Evolutionary conservation across 2,113 vertebrate species (phyloP).

Genomic region (Aix galericulata): DNA sequence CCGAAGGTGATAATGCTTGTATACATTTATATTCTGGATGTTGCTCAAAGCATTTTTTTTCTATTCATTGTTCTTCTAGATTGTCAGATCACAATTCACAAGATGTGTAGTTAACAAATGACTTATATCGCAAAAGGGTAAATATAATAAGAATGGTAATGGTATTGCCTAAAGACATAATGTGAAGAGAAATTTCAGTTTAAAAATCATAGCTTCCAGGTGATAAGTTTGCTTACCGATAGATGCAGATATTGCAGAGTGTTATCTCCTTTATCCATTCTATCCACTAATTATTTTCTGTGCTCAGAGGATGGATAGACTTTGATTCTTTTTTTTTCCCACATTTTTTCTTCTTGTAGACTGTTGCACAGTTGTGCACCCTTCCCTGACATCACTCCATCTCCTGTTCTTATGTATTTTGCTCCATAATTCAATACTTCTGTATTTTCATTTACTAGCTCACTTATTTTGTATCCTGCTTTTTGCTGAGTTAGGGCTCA

Average conservation of each 20-base stretch:
- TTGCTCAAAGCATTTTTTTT: not conserved
- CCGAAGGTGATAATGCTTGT: not conserved
- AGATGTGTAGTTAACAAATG: not conserved
- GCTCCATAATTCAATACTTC: not conserved
- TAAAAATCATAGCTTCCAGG: not conserved
- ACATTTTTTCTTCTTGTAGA: not conserved
- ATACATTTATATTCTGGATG: not conserved
- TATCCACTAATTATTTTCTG: not conserved
- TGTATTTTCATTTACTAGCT: not conserved
- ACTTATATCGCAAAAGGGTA: not conserved
- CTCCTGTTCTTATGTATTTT: not conserved
- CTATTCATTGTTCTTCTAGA: not conserved
- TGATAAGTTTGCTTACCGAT: not conserved
- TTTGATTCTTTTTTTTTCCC: not conserved
- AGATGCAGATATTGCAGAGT: not conserved
- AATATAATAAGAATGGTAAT: not conserved
- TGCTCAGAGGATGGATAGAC: not conserved
- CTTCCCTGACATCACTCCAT: not conserved
- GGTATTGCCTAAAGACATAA: not conserved
- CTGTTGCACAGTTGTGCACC: not conserved
- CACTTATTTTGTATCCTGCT: not conserved
- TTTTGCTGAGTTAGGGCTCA: not conserved
- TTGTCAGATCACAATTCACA: conserved; percentile 3
- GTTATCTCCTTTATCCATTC: not conserved
- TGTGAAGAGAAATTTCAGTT: not conserved